Evolutionary conservation across 2,888 invertebrate species (phyloP).

Genomic region (Tenthredo mesomela): DNA sequence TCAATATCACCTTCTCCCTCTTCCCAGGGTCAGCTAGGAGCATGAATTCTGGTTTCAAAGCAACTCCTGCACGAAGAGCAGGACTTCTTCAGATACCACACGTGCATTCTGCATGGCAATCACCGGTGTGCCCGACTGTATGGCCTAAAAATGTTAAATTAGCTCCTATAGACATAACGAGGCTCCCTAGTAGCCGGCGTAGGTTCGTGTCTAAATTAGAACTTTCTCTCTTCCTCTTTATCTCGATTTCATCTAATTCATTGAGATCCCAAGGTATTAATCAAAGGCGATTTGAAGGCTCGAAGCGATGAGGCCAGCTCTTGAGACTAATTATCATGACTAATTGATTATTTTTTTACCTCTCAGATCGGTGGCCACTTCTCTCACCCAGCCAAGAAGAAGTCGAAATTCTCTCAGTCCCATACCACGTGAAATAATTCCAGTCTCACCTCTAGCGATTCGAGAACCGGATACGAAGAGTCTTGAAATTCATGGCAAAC

Average conservation of each 20-base stretch:
- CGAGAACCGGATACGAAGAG: constrained; percentile 57
- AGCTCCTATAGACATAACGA: constrained; percentile 72
- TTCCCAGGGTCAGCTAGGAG: constrained; percentile 60
- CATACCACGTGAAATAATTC: constrained; percentile 64
- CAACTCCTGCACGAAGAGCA: constrained; percentile 62
- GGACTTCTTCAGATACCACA: constrained; percentile 64
- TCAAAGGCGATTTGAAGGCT: constrained; percentile 1
- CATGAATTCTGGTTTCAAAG: constrained; percentile 61
- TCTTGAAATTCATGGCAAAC: constrained; percentile 69
- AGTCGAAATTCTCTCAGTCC: constrained; percentile 70
- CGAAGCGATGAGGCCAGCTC: background rate
- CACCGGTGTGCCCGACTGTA: constrained; percentile 68
- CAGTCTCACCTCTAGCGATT: constrained; percentile 61
- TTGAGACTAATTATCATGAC: constrained; percentile 2
- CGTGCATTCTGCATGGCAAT: constrained; percentile 72
- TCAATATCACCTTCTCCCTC: background rate
- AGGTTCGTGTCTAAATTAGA: constrained; percentile 61
- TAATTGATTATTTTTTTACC: constrained; percentile 3
- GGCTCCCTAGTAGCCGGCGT: constrained; percentile 70
- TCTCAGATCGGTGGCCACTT: constrained; percentile 60
- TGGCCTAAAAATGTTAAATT: constrained; percentile 74
- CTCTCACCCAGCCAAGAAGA: constrained; percentile 62
- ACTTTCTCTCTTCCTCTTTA: background rate
- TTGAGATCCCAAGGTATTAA: constrained; percentile 17
- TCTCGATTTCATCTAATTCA: background rate